phyloP scores from a whole-genome alignment of 2,113 vertebrate genomes.

The Excalfactoria chinensis region DNA sequence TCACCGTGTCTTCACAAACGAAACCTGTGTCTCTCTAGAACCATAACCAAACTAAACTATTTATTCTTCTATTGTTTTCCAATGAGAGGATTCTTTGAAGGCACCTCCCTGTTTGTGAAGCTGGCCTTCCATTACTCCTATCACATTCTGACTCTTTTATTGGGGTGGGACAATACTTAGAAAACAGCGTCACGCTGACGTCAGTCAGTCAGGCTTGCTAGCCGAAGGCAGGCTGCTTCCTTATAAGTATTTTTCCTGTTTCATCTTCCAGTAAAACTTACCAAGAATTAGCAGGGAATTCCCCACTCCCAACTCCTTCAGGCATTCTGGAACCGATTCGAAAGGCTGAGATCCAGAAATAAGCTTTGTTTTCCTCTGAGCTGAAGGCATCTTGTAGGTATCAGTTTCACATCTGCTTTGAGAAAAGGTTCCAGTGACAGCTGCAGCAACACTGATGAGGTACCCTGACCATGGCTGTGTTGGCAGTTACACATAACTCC shows the following conservation, averaged over 20 bases:
- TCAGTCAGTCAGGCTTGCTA: neutral
- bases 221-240: neutral
- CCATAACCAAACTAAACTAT: neutral
- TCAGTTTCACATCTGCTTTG: neutral
- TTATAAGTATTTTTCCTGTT: neutral
- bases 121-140: neutral
- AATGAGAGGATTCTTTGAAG: neutral
- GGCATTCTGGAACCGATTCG: neutral
- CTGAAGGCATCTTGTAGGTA: neutral
- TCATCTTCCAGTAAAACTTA: neutral
- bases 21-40: slow-evolving; percentile 8
- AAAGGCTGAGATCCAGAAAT: neutral
- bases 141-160: neutral
- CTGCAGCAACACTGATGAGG: neutral
- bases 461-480: neutral
- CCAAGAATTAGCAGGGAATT: neutral
- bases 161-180: neutral
- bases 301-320: neutral
- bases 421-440: neutral
- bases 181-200: neutral
- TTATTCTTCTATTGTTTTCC: neutral
- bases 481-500: neutral
- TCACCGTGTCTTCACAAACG: neutral
- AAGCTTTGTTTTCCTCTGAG: neutral
- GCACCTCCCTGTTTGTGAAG: neutral